Base-by-base conservation (phyloP, 2,797 vertebrate genomes). In the Lindbergichthys nudifrons region DNA sequence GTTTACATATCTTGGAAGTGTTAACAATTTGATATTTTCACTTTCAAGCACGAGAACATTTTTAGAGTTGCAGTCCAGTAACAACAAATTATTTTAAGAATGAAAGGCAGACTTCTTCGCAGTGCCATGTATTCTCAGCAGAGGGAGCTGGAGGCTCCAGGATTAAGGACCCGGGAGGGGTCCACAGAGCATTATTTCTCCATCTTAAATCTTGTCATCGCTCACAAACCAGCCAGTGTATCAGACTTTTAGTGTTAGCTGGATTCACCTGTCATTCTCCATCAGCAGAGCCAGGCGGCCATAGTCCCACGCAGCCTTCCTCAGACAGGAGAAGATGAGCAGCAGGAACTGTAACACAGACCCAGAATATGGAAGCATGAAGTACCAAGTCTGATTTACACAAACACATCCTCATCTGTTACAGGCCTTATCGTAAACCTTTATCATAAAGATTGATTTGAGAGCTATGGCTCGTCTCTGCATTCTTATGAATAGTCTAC, bases 251-350 rank as follows among this genome's bases (percentile, higher is more conserved):
- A 15, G 16, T 47, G 59, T 53, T 30, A 46, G 43, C 70, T 54
- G 54, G 51, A 70, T 77, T 86, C 77, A 92, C 92, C 98, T 99
- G 92, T 99, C 98, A 58, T 99, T 98, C 85, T 98, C 96, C 94
- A 98, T 97, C 63, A 99, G 95, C 84, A 99, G 91, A 3, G 96
- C 97, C 89, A 99, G 92, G 59, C 98, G 97, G 16, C 98, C 98
- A 0, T 99, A 99, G 89, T 99, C 97, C 98, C 98, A 99, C 0
- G 97, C 97, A 0, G 97, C 97, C 90, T 99, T 99, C 89, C 98
- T 96, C 90, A 99, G 93, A 85, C 98, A 99, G 56, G 98, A 99
- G 85, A 99, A 99, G 68, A 98, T 73, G 70, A 99, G 85, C 53
- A 99, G 81, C 36, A 99, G 91, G 45, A 97, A 84, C 98, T 99